A percentile compares a stretch with the other conserved stretches of the same genome.
Evolutionary conservation across 2,113 vertebrate genomes (phyloP).

Genomic region (Pelecanoides urinatrix): DNA sequence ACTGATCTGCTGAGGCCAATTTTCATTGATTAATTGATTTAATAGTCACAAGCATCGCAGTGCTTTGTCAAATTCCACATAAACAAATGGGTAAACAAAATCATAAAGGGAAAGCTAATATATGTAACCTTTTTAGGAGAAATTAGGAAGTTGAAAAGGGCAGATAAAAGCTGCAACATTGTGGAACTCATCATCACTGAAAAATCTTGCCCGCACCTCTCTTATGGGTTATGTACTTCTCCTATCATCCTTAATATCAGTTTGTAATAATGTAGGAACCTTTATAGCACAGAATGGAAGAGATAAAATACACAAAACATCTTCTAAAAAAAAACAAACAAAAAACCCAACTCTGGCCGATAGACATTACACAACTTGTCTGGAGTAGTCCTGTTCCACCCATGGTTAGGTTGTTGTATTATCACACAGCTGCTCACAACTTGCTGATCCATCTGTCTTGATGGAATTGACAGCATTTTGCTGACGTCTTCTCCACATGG

Average conservation of each 20-base stretch:
- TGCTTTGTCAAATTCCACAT: background rate
- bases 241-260: background rate
- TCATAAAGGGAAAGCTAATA: background rate
- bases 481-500: background rate
- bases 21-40: background rate
- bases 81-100: background rate
- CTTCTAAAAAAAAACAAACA: background rate
- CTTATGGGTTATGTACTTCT: background rate
- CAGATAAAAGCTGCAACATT: background rate
- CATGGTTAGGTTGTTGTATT: background rate
- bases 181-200: background rate
- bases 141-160: background rate
- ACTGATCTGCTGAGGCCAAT: background rate
- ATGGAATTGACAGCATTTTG: background rate
- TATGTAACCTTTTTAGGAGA: background rate
- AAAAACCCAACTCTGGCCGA: background rate
- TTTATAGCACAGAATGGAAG: background rate
- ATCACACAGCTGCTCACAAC: background rate
- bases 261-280: background rate
- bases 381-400: background rate
- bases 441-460: background rate
- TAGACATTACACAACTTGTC: background rate
- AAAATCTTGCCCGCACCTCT: background rate
- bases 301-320: background rate
- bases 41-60: accelerated